Evolutionary conservation across 2,797 vertebrate species (phyloP).

Genomic region (Remorina albescens): DNA sequence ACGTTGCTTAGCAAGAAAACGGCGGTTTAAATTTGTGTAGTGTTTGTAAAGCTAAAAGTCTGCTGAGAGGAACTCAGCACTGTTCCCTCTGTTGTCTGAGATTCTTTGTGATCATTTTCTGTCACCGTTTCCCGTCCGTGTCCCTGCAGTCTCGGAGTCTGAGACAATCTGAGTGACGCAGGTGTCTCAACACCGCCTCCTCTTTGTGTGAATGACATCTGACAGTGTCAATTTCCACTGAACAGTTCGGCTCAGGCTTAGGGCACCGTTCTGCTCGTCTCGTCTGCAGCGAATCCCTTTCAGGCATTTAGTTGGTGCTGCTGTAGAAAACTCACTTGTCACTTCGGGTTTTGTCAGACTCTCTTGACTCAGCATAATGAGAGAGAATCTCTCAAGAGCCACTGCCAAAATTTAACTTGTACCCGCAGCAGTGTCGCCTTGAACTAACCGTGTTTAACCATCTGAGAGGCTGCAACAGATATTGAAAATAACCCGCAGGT

Average conservation of each 20-base stretch:
- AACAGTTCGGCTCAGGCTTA: conserved; percentile 39
- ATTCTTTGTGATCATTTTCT: conserved; percentile 13
- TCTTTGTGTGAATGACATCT: conserved; percentile 59
- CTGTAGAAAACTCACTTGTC: conserved; percentile 64
- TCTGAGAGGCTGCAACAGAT: conserved; percentile 48
- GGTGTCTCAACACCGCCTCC: conserved; percentile 46
- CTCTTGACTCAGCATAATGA: conserved; percentile 65
- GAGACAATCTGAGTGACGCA: conserved; percentile 47
- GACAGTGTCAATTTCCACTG: conserved; percentile 61
- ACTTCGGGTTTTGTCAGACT: conserved; percentile 63
- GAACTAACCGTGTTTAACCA: conserved; percentile 58
- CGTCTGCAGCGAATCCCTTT: conserved; percentile 43
- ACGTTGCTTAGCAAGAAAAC: not conserved
- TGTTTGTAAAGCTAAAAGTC: not conserved
- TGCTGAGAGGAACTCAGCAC: not conserved
- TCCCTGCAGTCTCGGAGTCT: not conserved
- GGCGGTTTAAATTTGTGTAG: not conserved
- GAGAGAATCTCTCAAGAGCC: conserved; percentile 41
- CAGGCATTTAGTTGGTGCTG: conserved; percentile 50
- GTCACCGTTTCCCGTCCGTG: not conserved
- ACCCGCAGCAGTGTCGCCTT: conserved; percentile 25
- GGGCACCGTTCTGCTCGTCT: conserved; percentile 42
- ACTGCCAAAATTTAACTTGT: conserved; percentile 30
- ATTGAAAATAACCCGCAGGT: conserved; percentile 37
- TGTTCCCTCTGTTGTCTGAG: not conserved